Evolutionary conservation across 2,113 vertebrate species (phyloP).

Genomic region (Vireo altiloquus): DNA sequence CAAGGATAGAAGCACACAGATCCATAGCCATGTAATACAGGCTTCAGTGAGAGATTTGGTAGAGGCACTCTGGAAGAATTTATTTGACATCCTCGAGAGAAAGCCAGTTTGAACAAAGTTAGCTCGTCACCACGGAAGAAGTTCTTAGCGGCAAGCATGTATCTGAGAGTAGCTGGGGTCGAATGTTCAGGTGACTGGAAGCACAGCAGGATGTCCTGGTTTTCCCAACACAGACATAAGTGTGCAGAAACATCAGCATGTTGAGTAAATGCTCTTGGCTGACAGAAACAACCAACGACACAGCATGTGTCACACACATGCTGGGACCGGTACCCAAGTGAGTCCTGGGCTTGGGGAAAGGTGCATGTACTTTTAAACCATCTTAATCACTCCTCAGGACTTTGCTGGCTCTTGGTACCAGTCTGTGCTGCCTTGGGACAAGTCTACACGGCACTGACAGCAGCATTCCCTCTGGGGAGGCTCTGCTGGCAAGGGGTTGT

Average conservation of each 20-base stretch:
- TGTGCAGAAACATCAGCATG: background rate
- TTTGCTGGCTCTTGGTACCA: background rate
- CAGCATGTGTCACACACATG: background rate
- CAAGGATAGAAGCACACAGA: background rate
- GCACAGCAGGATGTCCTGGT: background rate
- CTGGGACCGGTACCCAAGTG: background rate
- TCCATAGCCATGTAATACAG: accelerated
- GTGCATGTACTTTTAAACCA: accelerated
- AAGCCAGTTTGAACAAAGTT: background rate
- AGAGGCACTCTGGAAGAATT: background rate
- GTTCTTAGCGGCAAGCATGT: background rate
- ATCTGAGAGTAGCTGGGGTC: too few species aligned
- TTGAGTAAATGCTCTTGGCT: background rate
- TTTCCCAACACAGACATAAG: background rate
- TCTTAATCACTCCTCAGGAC: accelerated
- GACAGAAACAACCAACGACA: background rate
- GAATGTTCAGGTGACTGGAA: accelerated
- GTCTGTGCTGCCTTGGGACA: background rate
- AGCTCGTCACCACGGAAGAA: background rate
- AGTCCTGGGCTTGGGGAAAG: background rate
- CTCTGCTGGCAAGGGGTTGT: background rate
- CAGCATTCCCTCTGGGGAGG: accelerated
- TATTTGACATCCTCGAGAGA: background rate
- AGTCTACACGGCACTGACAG: background rate
- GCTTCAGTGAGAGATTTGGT: background rate